Evolutionary conservation across 2,797 vertebrate species (phyloP), one percentile per base, ranked within the genome.

Genomic region (Lutjanus argentimaculatus): DNA sequence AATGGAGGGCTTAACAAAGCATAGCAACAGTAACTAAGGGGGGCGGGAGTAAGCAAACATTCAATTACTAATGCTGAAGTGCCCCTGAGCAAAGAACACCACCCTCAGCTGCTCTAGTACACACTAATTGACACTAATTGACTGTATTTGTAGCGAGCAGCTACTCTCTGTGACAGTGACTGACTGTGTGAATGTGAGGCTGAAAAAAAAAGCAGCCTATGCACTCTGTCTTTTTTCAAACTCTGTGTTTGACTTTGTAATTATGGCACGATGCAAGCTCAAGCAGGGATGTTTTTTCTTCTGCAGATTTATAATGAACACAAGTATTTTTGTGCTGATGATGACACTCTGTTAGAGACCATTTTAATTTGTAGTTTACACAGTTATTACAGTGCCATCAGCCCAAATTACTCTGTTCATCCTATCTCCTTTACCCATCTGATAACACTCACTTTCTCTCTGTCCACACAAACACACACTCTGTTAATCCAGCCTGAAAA

Each of bases 311-410:
- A 72, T 36, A 16, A 56, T 15, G 2, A 67, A 64, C 13, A 16
- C 4, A 13, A 74, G 8, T 40, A 7, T 40, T 49, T 66, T 40
- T 45, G 10, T 55, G 8, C 30, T 15, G 58, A 64, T 64, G 40
- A 75, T 57, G 43, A 56, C 40, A 63, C 64, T 46, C 51, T 53
- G 19, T 71, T 8, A 42, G 8, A 17, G 48, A 22, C 30, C 17
- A 5, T 57, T 73, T 79, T n/a, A 56, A 75, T 71, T 43, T 76
- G 43, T 61, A 1, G 55, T 72, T 67, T 56, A 78, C 69, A 80
- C 36, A 78, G 59, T 62, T 72, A 58, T 36, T 22, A 51, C 46
- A 56, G 58, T 53, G 36, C 16, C 53, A 70, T 75, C 42, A 16
- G 22, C 19, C 57, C 19, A 65, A 64, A 76, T 56, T 1, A 59